Conservation (phyloP, 2,797 vertebrate genomes). For the Coranthus polyacanthus region DNA sequence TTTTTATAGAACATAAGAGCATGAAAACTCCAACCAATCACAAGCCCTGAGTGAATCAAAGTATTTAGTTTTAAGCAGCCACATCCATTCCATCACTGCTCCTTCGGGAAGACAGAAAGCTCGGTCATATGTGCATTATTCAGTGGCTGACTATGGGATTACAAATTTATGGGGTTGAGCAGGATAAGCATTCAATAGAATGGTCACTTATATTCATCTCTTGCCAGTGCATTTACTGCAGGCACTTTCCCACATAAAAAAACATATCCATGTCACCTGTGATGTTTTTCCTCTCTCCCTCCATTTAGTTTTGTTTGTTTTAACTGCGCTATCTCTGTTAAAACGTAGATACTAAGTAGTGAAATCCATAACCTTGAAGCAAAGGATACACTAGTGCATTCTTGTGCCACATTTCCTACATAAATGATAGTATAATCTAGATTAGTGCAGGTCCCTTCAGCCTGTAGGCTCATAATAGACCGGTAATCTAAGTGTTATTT, state of each 20-base stretch:
- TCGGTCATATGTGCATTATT: slow-evolving; percentile 47
- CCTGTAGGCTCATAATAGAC: slow-evolving; percentile 22
- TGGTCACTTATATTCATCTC: too few relatives aligned
- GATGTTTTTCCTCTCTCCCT: neutral
- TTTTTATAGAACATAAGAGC: slow-evolving; percentile 49
- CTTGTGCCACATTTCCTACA: slow-evolving; percentile 3
- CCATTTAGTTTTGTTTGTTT: neutral
- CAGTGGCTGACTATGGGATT: slow-evolving; percentile 42
- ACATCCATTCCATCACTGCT: slow-evolving; percentile 26
- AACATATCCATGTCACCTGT: neutral
- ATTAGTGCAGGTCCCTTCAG: slow-evolving; percentile 18
- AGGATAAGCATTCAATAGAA: slow-evolving; percentile 32
- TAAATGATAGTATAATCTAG: slow-evolving; percentile 29
- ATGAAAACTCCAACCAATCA: too few relatives aligned
- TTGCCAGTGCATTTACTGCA: too few relatives aligned
- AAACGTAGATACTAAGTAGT: slow-evolving; percentile 10
- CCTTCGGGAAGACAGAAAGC: slow-evolving; percentile 10
- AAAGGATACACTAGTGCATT: slow-evolving; percentile 20
- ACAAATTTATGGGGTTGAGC: slow-evolving; percentile 38
- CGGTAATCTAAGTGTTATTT: slow-evolving; percentile 42
- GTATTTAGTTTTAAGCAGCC: slow-evolving; percentile 52
- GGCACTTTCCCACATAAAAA: neutral
- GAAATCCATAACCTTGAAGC: slow-evolving; percentile 23
- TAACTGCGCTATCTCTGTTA: slow-evolving; percentile 6
- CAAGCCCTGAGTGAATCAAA: slow-evolving; percentile 41